Evolutionary conservation across 30 jellyfish, hydroid and myxozoan genomes (phyloP), one percentile per base, ranked within the genome.

Genomic region (Hydractinia echinata): DNA sequence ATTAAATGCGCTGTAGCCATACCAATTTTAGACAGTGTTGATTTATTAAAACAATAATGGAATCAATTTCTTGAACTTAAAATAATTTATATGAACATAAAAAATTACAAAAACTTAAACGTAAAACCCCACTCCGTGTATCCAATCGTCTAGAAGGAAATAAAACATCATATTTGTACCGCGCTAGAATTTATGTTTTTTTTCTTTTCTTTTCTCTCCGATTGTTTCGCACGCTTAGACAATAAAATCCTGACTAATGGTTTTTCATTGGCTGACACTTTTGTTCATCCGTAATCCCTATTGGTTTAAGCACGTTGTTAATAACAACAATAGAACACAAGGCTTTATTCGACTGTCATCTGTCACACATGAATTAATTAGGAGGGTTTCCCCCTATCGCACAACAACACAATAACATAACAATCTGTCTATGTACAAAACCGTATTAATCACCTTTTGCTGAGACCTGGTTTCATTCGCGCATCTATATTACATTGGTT

Each of bases 161-260:
- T 74, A 74, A 74, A 74, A 66, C 51, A 49, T 30, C 54, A 74
- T 67, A 30, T 48, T 64, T 54, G 18, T 8, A 49, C 69, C 19
- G 39, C 61, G 9, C 60, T 51, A 10, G 76, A 77, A 54, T 77
- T 77, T 15, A 60, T 77, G 53, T 54, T 20, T 20, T 77, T 77
- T 77, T 53, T 77, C 73, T 48, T 77, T 79, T 76, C 85, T 30
- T 44, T 48, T 77, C 84, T 76, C 85, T 30, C 53, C 79, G 85
- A 77, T 77, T 77, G 85, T 77, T 77, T 58, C 85, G 85, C 79
- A 54, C 85, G 79, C 76, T 54, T 77, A 77, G 60, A 77, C 85
- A 77, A 77, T 77, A 50, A 51, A 77, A 61, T 77, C 53, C 19
- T 77, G 76, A 19, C 61, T 50, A 20, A n/a, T 20, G 18, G 60